Evolutionary conservation across 2,797 vertebrate genomes (phyloP).

Genomic region (Pteropus rufus): DNA sequence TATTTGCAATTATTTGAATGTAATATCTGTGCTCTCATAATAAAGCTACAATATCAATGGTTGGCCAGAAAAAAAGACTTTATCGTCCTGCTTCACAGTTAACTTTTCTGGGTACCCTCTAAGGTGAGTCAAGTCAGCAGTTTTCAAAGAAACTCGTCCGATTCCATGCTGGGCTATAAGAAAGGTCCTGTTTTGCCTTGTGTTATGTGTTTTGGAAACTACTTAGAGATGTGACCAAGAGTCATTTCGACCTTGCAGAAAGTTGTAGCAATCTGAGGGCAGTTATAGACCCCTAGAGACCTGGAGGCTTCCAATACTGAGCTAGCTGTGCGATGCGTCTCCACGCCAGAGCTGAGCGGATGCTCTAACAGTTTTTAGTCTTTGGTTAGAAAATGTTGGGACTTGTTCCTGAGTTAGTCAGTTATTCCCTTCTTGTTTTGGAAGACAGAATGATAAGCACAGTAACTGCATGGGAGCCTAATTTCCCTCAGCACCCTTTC

Average conservation of each 20-base stretch:
- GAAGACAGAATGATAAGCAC: neutral
- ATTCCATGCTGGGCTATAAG: neutral
- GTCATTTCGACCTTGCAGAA: too few relatives aligned
- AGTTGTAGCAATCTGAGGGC: neutral
- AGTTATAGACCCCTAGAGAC: neutral
- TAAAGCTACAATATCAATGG: neutral
- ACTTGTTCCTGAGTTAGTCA: neutral
- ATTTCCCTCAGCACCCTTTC: neutral
- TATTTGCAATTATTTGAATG: neutral
- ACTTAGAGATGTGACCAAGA: neutral
- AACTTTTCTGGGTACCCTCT: neutral
- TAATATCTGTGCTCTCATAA: neutral
- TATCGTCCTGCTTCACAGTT: fast-evolving
- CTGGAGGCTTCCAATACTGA: neutral
- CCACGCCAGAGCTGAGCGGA: fast-evolving
- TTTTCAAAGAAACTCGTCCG: neutral
- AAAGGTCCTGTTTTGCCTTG: neutral
- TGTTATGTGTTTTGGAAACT: neutral
- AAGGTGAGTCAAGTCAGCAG: neutral
- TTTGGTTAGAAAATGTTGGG: neutral
- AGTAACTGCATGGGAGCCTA: too few relatives aligned
- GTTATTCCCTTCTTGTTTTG: neutral
- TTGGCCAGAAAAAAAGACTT: neutral
- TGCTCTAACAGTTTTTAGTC: fast-evolving
- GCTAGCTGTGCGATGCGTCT: neutral